A percentile compares a stretch with the other conserved stretches of the same genome.
phyloP scores from a whole-genome alignment of 2,888 invertebrate species.

The Ornithoptera alexandrae region DNA sequence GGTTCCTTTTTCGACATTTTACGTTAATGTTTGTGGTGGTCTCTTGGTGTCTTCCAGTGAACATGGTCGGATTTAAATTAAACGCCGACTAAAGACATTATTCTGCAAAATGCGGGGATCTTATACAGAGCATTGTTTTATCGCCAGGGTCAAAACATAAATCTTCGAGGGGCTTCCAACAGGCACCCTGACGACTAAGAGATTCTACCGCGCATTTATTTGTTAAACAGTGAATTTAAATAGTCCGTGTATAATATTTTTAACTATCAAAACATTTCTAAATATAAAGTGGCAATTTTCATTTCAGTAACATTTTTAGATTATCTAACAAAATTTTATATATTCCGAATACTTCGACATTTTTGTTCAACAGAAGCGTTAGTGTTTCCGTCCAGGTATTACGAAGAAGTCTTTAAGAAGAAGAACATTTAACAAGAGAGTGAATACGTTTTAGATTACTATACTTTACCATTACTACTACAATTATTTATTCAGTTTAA shows the following conservation, averaged over 20 bases:
- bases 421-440: too few relatives aligned
- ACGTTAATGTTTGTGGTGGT: neutral
- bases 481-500: too few relatives aligned
- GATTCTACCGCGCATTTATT: constrained; percentile 52
- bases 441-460: too few relatives aligned
- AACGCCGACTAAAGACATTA: constrained; percentile 22
- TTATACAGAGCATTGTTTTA: constrained; percentile 62
- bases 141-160: constrained; percentile 62
- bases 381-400: too few relatives aligned
- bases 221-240: constrained; percentile 53
- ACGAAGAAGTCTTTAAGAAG: too few relatives aligned
- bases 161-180: constrained; percentile 56
- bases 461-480: too few relatives aligned
- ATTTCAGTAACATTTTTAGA: neutral
- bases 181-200: constrained; percentile 48
- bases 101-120: constrained; percentile 39
- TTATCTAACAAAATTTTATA: neutral
- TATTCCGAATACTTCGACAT: neutral
- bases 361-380: too few relatives aligned
- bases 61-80: constrained; percentile 8
- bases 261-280: neutral
- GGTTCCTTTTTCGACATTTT: neutral
- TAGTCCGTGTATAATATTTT: constrained; percentile 27
- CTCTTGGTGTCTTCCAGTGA: neutral
- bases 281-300: neutral